Percentiles rank a stretch among this genome's conserved stretches.
These are phyloP conservation scores for Gopherus flavomarginatus DNA, from an alignment of 2,113 vertebrate species.

Conservation along the genomic window DNA sequence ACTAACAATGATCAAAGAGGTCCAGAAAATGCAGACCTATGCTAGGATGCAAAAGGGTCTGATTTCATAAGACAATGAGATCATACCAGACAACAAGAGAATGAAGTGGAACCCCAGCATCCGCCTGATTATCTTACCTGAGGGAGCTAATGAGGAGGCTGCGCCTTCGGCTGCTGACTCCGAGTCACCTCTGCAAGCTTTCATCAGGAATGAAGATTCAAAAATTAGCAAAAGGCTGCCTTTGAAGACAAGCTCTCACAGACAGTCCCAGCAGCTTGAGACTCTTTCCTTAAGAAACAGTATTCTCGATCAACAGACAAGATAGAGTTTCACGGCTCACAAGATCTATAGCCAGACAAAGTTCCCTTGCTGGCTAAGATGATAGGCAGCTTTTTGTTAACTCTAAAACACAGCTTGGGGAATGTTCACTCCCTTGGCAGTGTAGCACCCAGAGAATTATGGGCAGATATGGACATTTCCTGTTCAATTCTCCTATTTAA, in stretches of 20 bases:
- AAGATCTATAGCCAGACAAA: rapidly evolving
- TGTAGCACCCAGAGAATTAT: rapidly evolving
- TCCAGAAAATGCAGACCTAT: neutral
- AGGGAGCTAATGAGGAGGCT: neutral
- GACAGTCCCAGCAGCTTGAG: rapidly evolving
- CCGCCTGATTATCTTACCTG: neutral
- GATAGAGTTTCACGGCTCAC: neutral
- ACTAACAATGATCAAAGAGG: neutral
- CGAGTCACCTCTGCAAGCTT: rapidly evolving
- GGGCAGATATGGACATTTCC: neutral
- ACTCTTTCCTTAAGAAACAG: neutral
- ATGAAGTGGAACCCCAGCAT: neutral
- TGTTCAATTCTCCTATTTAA: neutral
- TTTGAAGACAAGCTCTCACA: neutral
- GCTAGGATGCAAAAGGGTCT: neutral
- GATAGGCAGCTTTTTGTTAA: neutral
- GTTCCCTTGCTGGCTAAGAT: neutral
- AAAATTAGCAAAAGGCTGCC: neutral
- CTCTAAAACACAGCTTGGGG: rapidly evolving
- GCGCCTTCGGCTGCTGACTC: neutral
- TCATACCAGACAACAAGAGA: neutral
- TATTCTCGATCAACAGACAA: rapidly evolving
- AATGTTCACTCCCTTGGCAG: rapidly evolving
- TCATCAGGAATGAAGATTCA: neutral
- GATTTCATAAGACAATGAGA: neutral